A percentile compares a stretch with the other conserved stretches of the same genome.
Conservation (phyloP, 2,888 invertebrate genomes). For the Mythimna vitellina region DNA sequence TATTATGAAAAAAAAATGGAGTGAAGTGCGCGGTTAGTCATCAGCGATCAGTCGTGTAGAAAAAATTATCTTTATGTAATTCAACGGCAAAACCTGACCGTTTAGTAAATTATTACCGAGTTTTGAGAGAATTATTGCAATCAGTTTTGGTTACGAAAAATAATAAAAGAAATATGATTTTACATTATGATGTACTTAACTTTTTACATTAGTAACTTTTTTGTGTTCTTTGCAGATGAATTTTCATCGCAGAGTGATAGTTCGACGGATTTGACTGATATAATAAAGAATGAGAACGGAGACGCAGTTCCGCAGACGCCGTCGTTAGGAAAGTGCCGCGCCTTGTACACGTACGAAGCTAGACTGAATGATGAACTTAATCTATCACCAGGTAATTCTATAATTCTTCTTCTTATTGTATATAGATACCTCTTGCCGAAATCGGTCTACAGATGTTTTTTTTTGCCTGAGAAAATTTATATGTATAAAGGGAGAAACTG, state of each 20-base stretch:
- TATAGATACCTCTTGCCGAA: neutral
- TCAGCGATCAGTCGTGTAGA: conserved; percentile 20
- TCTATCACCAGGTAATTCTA: conserved; percentile 91
- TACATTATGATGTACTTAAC: neutral
- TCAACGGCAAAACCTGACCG: neutral
- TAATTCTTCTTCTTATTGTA: neutral
- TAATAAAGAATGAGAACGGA: conserved; percentile 88
- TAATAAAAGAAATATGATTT: neutral
- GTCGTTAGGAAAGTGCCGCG: conserved; percentile 94
- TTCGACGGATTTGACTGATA: conserved; percentile 87
- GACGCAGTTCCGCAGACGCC: conserved; percentile 71
- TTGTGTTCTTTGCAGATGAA: conserved; percentile 91
- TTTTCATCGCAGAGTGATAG: conserved; percentile 95
- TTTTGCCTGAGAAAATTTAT: too few relatives aligned
- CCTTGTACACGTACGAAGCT: conserved; percentile 96
- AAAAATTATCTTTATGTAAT: conserved; percentile 13
- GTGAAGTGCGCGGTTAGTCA: conserved; percentile 1
- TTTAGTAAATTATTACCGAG: neutral
- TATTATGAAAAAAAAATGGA: neutral
- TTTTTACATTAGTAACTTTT: neutral
- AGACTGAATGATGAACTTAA: conserved; percentile 96
- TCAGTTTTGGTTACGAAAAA: neutral
- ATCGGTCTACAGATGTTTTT: too few relatives aligned
- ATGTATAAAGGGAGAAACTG: too few relatives aligned
- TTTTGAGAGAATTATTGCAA: conserved; percentile 1